Conservation (phyloP, 2,113 vertebrate species). For the Syngnathus typhle region DNA sequence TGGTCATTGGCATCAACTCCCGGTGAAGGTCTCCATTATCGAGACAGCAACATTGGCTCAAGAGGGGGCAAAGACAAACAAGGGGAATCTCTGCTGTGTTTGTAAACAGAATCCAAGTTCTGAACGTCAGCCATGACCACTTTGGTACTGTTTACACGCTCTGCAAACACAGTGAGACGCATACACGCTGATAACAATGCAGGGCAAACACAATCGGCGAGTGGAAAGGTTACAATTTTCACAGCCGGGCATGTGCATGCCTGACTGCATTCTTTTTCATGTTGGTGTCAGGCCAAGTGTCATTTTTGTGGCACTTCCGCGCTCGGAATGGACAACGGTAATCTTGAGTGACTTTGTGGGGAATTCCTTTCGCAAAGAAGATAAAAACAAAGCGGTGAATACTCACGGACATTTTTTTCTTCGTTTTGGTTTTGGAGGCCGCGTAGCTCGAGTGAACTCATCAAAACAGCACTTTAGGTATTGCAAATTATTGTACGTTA, state of each 20-base stretch:
- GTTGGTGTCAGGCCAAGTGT: conserved; percentile 44
- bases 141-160: conserved; percentile 45
- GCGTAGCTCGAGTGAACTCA: not conserved
- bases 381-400: conserved; percentile 33
- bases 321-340: conserved; percentile 35
- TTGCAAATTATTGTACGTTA: not conserved
- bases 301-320: conserved; percentile 44
- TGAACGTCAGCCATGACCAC: conserved; percentile 30
- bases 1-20: conserved; percentile 2
- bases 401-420: conserved; percentile 41
- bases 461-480: not conserved
- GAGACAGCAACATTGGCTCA: conserved; percentile 23
- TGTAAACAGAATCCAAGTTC: conserved; percentile 54
- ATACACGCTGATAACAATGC: conserved; percentile 39
- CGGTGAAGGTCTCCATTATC: conserved; percentile 12
- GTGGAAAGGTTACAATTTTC: conserved; percentile 32
- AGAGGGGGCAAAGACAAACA: conserved; percentile 10
- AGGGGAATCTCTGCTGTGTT: conserved; percentile 30
- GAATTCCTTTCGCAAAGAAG: conserved; percentile 24
- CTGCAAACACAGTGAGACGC: conserved; percentile 26
- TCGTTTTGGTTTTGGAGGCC: conserved; percentile 19
- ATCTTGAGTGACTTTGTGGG: conserved; percentile 16
- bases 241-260: conserved; percentile 34
- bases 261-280: conserved; percentile 47
- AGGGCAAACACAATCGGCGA: conserved; percentile 30